phyloP scores from a whole-genome alignment of 2,888 invertebrate genomes.

The Polietes domitor region DNA sequence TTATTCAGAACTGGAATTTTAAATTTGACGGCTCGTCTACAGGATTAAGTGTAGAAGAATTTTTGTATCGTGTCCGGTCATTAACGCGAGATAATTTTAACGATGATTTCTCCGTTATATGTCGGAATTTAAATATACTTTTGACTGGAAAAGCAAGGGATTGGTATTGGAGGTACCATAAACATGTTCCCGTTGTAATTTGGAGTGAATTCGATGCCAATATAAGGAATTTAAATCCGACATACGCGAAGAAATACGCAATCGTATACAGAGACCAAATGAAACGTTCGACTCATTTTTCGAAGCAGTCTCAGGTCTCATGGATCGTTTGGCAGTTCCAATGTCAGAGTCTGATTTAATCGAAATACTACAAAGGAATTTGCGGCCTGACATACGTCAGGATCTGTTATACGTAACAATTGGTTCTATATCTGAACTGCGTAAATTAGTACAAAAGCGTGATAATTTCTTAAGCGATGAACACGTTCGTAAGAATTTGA shows the following conservation, averaged over 20 bases:
- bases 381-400: slow-evolving; percentile 1
- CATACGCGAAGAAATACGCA: slow-evolving; percentile 11
- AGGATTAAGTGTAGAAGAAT: slow-evolving; percentile 43
- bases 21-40: slow-evolving; percentile 49
- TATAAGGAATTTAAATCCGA: slow-evolving; percentile 26
- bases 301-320: neutral
- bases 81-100: too few relatives aligned
- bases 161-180: slow-evolving; percentile 45
- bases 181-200: neutral
- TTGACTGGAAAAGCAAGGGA: slow-evolving; percentile 30
- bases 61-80: slow-evolving; percentile 44
- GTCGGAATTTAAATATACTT: slow-evolving; percentile 39
- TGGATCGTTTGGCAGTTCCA: neutral
- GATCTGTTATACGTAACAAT: slow-evolving; percentile 7
- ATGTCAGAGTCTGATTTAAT: slow-evolving; percentile 22
- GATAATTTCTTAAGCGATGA: neutral
- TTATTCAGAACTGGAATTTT: slow-evolving; percentile 52
- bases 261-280: slow-evolving; percentile 16
- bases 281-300: slow-evolving; percentile 22
- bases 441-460: slow-evolving; percentile 5
- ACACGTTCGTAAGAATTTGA: neutral
- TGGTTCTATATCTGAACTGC: neutral
- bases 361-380: slow-evolving; percentile 21
- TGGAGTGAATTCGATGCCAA: slow-evolving; percentile 24
- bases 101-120: slow-evolving; percentile 35